Evolutionary conservation across 2,113 vertebrate species (phyloP).

Genomic region (Sinocyclocheilus anshuiensis): DNA sequence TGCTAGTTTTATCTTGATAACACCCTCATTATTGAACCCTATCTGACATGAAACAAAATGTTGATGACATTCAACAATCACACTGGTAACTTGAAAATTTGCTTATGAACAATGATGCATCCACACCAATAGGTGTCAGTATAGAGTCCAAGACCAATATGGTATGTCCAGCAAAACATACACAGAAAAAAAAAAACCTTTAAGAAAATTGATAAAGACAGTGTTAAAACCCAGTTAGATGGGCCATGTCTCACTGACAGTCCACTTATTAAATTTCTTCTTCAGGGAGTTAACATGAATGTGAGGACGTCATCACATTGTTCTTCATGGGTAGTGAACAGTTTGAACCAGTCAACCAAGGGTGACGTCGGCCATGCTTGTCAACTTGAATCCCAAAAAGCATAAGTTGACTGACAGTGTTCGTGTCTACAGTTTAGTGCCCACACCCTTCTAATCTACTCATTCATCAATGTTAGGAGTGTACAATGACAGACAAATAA

Average conservation of each 20-base stretch:
- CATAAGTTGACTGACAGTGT: neutral
- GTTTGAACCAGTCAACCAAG: neutral
- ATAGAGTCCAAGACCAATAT: neutral
- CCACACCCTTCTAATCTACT: slow-evolving; percentile 70
- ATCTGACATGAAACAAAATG: neutral
- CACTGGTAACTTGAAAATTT: neutral
- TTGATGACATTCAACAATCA: neutral
- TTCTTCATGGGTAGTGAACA: neutral
- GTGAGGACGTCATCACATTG: neutral
- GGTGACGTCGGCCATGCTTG: neutral
- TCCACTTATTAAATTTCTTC: neutral
- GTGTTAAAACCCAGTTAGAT: neutral
- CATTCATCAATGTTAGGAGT: slow-evolving; percentile 66
- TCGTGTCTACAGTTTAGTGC: slow-evolving; percentile 53
- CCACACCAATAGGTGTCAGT: neutral
- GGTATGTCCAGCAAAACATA: neutral
- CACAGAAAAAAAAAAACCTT: neutral
- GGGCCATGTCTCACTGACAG: neutral
- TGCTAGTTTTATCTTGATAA: neutral
- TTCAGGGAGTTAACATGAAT: neutral
- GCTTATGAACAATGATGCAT: neutral
- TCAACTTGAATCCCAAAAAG: neutral
- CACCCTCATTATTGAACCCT: neutral
- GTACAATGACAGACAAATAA: slow-evolving; percentile 44
- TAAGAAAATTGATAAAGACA: neutral